Evolutionary conservation across 2,888 invertebrate genomes (phyloP), one percentile per base, ranked within the genome.

Genomic region (Leptothorax acervorum): DNA sequence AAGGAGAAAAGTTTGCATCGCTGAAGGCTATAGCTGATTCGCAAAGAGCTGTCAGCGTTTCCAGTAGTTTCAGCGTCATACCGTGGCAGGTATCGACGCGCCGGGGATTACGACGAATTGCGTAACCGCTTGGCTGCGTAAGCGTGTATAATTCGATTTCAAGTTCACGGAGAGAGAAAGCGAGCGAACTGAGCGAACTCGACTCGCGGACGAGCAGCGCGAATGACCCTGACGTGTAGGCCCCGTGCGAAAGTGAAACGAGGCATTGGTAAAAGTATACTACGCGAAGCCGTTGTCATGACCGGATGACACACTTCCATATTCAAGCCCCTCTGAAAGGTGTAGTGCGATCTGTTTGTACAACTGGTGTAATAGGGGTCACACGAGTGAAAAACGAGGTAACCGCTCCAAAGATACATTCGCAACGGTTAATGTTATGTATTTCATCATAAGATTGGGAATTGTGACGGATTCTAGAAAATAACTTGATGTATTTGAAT

Each of bases 121-220:
- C 88, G 84, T 91, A 91, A 91, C 68, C 62, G 85, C 83, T 86
- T 71, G 87, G 78, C 86, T 86, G 88, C 87, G 91, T 90, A 89
- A 87, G 85, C 85, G 82, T 84, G 84, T 83, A 81, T 90, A 88
- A 89, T 90, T 91, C 90, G 88, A 89, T 91, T 90, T 90, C 91
- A 91, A 91, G 91, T 91, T 91, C 91, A 91, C 82, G 88, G 90
- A 85, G 90, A 91, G 88, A 86, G 90, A 88, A 86, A 90, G 86
- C 85, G 82, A 73, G 76, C 84, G 76, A 84, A 78, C 35, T 35
- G 23, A 23, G 23, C 23, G 23, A 23, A 23, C 66, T 28, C 63
- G 51, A 75, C 48, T 66, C 53, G 71, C 71, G 71, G 15, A 79
- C 71, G 57, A 79, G 35, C 71, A 23, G 28, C 35, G 79, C 79